phyloP scores from a whole-genome alignment of 2,113 vertebrate species.

The Dicrurus megarhynchus region DNA sequence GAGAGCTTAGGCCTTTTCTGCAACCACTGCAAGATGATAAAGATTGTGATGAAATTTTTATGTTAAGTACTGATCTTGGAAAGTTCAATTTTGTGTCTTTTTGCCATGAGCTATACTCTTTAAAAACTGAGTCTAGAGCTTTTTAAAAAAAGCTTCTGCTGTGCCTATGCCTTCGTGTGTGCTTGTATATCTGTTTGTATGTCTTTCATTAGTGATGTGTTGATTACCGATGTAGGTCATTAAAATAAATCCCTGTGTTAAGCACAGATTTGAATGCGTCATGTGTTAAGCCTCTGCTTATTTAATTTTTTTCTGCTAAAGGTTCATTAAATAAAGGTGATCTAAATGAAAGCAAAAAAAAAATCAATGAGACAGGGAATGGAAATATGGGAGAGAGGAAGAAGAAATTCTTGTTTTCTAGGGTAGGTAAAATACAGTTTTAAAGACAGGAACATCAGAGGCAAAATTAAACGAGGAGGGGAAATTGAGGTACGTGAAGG shows the following conservation, averaged over 20 bases:
- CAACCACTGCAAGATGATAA: conserved; percentile 85
- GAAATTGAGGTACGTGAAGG: not conserved
- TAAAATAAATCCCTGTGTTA: not conserved
- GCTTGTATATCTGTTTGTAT: not conserved
- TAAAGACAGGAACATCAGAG: not conserved
- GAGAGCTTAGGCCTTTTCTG: conserved; percentile 80
- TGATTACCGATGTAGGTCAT: not conserved
- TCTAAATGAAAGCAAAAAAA: not conserved
- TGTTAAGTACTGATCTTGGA: conserved; percentile 81
- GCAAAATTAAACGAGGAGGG: not conserved
- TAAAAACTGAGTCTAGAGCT: conserved; percentile 31
- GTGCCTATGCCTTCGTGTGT: not conserved
- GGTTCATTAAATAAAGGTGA: not conserved
- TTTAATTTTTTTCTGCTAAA: not conserved
- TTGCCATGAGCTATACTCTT: conserved; percentile 46
- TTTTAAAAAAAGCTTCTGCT: not conserved
- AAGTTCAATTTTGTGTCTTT: conserved; percentile 77
- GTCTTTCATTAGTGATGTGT: not conserved
- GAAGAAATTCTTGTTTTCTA: not conserved
- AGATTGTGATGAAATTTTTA: conserved; percentile 87
- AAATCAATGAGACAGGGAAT: not conserved
- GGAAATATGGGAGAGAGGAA: not conserved
- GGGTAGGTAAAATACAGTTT: not conserved
- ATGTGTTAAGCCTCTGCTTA: not conserved
- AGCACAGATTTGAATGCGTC: not conserved